A percentile compares a stretch with the other conserved stretches of the same genome.
phyloP scores from a whole-genome alignment of 2,888 invertebrate genomes.

The Phengaris alcon region DNA sequence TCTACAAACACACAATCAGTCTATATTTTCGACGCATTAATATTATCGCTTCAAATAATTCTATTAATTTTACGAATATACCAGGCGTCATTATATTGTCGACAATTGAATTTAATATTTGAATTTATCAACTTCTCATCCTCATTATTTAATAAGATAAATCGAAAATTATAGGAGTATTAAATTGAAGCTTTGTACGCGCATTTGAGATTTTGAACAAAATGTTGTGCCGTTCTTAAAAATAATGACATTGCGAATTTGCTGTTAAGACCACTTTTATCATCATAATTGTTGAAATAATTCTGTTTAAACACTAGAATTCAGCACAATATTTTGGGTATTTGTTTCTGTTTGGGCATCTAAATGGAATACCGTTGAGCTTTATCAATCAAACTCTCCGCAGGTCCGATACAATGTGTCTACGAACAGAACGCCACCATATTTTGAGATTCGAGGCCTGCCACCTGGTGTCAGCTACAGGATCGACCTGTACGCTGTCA shows the following conservation, averaged over 20 bases:
- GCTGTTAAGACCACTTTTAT: too few species aligned
- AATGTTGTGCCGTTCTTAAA: too few species aligned
- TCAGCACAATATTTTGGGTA: too few species aligned
- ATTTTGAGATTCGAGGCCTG: slow-evolving; percentile 83
- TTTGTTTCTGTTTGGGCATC: too few species aligned
- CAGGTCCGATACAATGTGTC: slow-evolving; percentile 82
- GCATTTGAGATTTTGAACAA: too few species aligned
- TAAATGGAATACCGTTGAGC: neutral
- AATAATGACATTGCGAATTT: too few species aligned
- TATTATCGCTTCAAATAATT: neutral
- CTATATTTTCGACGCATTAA: neutral
- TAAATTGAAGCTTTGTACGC: too few species aligned
- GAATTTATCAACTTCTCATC: neutral
- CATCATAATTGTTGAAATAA: too few species aligned
- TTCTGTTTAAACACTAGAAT: too few species aligned
- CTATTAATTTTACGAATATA: neutral
- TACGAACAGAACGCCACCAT: slow-evolving; percentile 81
- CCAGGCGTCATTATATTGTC: neutral
- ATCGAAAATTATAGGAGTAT: neutral
- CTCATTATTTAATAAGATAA: neutral
- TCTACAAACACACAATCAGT: neutral
- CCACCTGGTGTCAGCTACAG: slow-evolving; percentile 88
- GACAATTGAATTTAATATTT: neutral
- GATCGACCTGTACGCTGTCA: slow-evolving; percentile 90
- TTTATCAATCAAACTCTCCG: slow-evolving; percentile 28